phyloP scores from a whole-genome alignment of 2,797 vertebrate species.

The Mionectes olivaceus region DNA sequence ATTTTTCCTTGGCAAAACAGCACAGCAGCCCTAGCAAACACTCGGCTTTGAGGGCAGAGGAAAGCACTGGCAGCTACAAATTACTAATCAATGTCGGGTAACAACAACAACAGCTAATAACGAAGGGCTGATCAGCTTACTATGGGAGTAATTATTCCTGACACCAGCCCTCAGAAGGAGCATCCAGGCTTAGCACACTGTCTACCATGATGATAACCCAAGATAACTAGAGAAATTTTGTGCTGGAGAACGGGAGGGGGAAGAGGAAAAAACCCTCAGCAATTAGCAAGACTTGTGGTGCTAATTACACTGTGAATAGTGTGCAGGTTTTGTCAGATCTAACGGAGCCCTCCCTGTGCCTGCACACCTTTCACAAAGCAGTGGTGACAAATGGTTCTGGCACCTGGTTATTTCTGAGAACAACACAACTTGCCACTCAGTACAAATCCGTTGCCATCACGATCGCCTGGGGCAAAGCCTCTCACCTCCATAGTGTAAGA shows the following conservation, averaged over 20 bases:
- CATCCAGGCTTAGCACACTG: constrained; percentile 69
- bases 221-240: constrained; percentile 71
- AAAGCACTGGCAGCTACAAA: constrained; percentile 66
- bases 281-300: constrained; percentile 75
- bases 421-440: background rate
- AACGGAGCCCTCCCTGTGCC: background rate
- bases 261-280: background rate
- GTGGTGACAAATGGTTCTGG: background rate
- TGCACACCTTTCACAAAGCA: background rate
- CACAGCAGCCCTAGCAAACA: background rate
- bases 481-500: fast-evolving
- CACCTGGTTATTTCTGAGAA: constrained; percentile 39
- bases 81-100: constrained; percentile 76
- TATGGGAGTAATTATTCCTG: constrained; percentile 76
- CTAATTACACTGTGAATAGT: constrained; percentile 67
- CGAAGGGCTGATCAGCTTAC: constrained; percentile 72
- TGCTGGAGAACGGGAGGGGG: constrained; percentile 39
- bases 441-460: background rate
- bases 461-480: background rate
- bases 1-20: constrained; percentile 33
- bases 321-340: constrained; percentile 39
- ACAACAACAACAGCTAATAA: constrained; percentile 75
- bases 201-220: constrained; percentile 72
- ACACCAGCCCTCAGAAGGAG: constrained; percentile 69
- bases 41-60: background rate